Percentiles rank a stretch among this genome's conserved stretches.
Conservation (phyloP, 1,140 invertebrate species). For the Latrodectus geometricus region DNA sequence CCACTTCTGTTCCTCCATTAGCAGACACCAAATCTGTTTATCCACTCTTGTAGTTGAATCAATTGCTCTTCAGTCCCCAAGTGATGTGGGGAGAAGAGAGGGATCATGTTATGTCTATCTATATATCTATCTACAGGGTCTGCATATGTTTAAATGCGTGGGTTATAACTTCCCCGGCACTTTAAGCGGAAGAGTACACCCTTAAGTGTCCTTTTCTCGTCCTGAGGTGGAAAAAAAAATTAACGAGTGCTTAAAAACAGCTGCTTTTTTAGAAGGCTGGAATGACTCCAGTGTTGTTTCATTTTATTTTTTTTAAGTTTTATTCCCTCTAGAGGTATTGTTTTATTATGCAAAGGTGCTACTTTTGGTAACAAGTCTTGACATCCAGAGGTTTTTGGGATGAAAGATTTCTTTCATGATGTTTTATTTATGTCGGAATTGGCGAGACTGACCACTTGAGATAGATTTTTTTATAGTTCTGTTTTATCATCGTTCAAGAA, state of each 20-base stretch:
- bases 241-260: conserved; percentile 12
- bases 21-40: conserved; percentile 27
- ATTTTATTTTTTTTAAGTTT: neutral
- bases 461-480: no score
- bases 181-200: neutral
- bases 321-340: conserved; percentile 1
- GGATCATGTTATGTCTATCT: neutral
- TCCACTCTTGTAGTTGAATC: conserved; percentile 18
- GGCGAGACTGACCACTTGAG: no score
- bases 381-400: neutral
- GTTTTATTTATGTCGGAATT: no score
- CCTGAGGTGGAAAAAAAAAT: no score
- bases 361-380: conserved; percentile 11
- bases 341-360: conserved; percentile 16
- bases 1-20: conserved; percentile 17
- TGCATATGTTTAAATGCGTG: neutral
- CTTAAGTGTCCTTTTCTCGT: neutral
- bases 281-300: neutral
- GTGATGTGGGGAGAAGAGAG: neutral
- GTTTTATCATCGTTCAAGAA: no score
- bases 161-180: neutral
- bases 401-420: no score
- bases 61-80: conserved; percentile 14
- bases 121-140: neutral
- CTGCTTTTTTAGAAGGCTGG: conserved; percentile 12